These are phyloP conservation scores for Tapirus terrestris DNA, from an alignment of 2,113 vertebrate species.

Conservation along the genomic window DNA sequence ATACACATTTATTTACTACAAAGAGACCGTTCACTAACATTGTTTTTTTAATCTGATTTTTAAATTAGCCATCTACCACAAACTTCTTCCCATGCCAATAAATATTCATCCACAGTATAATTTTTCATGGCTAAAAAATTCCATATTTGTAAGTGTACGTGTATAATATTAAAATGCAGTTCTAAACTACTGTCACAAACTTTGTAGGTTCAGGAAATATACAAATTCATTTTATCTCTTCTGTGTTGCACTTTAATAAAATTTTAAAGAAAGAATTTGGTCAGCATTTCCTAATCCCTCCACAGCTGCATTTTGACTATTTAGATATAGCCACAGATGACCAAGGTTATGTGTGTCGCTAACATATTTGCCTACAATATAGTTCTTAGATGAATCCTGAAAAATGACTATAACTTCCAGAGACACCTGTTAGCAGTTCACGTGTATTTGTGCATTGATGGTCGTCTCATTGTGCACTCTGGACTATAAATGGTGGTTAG, in stretches of 20 bases:
- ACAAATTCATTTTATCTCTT: background rate
- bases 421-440: background rate
- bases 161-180: background rate
- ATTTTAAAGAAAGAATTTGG: background rate
- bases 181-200: background rate
- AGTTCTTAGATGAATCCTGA: background rate
- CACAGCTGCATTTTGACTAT: background rate
- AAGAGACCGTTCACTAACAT: background rate
- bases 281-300: background rate
- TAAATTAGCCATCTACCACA: background rate
- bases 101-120: background rate
- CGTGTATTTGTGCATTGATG: fast-evolving
- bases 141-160: background rate
- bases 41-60: background rate
- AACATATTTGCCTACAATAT: background rate
- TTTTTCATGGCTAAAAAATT: background rate
- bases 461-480: background rate
- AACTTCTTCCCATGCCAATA: background rate
- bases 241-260: background rate
- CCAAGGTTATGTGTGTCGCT: background rate
- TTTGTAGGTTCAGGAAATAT: background rate
- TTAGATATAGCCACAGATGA: background rate
- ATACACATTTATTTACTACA: background rate
- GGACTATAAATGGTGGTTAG: background rate
- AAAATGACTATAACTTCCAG: background rate